Base-by-base conservation (phyloP, 2,797 vertebrate species). In the Agapornis canus region DNA sequence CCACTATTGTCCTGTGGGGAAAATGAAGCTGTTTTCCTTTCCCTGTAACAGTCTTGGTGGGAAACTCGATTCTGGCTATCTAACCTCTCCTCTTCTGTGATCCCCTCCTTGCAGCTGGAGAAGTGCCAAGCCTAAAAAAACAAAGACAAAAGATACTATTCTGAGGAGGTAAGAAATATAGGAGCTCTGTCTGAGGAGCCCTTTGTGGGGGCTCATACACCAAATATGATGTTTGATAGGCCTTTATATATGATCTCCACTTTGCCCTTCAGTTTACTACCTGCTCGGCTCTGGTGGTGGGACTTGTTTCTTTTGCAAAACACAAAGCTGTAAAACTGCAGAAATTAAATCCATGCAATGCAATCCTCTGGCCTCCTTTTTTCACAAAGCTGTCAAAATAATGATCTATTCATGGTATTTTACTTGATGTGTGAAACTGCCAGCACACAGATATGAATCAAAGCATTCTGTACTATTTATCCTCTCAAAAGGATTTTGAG, bases 301-400 rank as follows among this genome's bases (percentile, higher is more conserved):
- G 57, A 86, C 80, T 89, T 52, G 57, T 65, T 69, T 95, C 90
- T 86, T 84, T 68, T 68, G 45, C 73, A 92, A 89, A 93, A 86
- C 65, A 93, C n/a, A 89, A 83, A 91, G 76, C 84, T 87, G 84
- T 91, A 92, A 93, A 94, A 89, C 72, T 85, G 76, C 69, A 85
- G 82, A 91, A 95, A 95, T 96, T 78, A 94, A 95, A 95, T 69
- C 71, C 54, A 29, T 37, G 72, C 39, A 87, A 83, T n/a, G 26
- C 3, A 5, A 89, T 94, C 60, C 65, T 78, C 79, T 91, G 78
- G 89, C 79, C 47, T 94, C 16, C 49, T 93, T 89, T 89, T 93
- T 94, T 83, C 91, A 88, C 86, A 93, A 75, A 87, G 61, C 89
- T 96, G 95, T 92, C 93, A 96, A 92, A 89, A 94, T 93, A 96